phyloP scores from a whole-genome alignment of 2,113 vertebrate species.

The Ictidomys tridecemlineatus region DNA sequence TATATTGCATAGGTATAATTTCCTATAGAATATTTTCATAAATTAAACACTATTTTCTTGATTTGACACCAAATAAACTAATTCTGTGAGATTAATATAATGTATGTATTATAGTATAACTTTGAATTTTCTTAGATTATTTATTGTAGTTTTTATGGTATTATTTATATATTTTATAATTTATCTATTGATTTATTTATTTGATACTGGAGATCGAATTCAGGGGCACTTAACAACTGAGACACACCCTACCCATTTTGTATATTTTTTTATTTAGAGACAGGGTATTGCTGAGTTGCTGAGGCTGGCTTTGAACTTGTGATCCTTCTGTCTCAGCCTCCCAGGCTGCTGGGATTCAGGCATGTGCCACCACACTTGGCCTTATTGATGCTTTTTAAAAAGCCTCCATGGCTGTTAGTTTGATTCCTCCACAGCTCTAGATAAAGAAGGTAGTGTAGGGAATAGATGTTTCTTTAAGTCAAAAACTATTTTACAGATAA shows the following conservation, averaged over 20 bases:
- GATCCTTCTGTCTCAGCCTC: too few relatives aligned
- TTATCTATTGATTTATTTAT: not conserved
- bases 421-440: not conserved
- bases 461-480: not conserved
- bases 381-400: not conserved
- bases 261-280: too few relatives aligned
- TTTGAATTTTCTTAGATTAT: not conserved
- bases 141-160: not conserved
- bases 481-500: not conserved
- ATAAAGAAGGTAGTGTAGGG: not conserved
- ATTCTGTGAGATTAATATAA: not conserved
- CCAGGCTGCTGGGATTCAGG: too few relatives aligned
- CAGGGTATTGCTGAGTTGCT: too few relatives aligned
- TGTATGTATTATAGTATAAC: not conserved
- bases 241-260: too few relatives aligned
- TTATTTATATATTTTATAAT: not conserved
- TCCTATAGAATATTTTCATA: not conserved
- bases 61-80: not conserved
- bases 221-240: too few relatives aligned
- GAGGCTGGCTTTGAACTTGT: too few relatives aligned
- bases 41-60: not conserved
- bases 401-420: not conserved
- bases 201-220: too few relatives aligned
- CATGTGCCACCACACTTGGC: too few relatives aligned
- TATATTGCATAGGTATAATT: not conserved